Evolutionary conservation across 2,113 vertebrate species (phyloP).

Genomic region (Leucopsar rothschildi): DNA sequence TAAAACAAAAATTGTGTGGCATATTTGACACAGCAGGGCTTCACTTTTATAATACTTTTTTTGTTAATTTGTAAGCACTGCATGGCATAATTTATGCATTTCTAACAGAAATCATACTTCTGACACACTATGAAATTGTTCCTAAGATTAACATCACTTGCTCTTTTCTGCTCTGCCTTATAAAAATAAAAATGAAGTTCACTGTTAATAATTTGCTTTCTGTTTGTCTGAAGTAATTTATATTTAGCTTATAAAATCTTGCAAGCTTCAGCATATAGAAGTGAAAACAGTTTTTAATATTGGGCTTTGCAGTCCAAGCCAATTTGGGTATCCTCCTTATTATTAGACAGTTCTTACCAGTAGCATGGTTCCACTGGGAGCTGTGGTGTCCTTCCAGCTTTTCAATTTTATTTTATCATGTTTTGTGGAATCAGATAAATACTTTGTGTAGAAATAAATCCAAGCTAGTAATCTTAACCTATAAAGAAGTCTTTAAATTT

Average conservation of each 20-base stretch:
- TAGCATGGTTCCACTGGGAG: not conserved
- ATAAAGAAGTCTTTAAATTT: not conserved
- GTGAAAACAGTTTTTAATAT: not conserved
- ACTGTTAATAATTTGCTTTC: not conserved
- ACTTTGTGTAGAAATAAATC: not conserved
- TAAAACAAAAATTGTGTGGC: conserved; percentile 24
- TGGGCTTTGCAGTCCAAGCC: not conserved
- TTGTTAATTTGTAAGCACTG: not conserved
- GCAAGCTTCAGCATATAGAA: not conserved
- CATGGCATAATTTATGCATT: not conserved
- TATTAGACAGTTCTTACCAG: not conserved
- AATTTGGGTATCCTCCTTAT: not conserved
- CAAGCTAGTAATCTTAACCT: not conserved
- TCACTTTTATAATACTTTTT: conserved; percentile 18
- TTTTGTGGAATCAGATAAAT: not conserved
- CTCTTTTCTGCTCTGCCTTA: not conserved
- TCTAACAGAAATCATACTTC: conserved; percentile 1
- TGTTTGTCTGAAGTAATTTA: not conserved
- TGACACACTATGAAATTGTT: not conserved
- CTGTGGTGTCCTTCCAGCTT: not conserved
- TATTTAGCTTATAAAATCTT: not conserved
- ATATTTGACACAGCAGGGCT: conserved; percentile 23
- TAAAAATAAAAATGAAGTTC: not conserved
- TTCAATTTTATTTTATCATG: not conserved
- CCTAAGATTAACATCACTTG: conserved; percentile 7